A percentile compares a stretch with the other conserved stretches of the same genome.
Conservation (phyloP, 2,888 invertebrate species). For the Neoascia interrupta region DNA sequence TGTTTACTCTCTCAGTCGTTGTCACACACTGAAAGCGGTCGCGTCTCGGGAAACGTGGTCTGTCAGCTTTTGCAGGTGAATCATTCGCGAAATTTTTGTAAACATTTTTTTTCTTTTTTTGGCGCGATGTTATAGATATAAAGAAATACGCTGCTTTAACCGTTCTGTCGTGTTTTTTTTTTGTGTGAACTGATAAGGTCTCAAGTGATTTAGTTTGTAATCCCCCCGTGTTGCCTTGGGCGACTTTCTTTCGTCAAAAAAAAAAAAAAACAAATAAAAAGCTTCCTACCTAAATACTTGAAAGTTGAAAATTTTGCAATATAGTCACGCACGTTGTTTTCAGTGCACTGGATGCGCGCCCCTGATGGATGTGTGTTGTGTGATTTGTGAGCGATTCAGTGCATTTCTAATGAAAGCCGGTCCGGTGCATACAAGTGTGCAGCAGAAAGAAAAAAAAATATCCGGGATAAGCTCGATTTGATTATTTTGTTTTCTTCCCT, state of each 20-base stretch:
- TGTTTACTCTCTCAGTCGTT: constrained; percentile 47
- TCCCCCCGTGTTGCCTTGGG: background rate
- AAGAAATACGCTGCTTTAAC: background rate
- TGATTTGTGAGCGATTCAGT: constrained; percentile 32
- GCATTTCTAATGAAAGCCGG: constrained; percentile 50
- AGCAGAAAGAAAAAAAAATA: constrained; percentile 7
- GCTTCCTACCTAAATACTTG: constrained; percentile 21
- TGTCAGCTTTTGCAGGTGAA: constrained; percentile 24
- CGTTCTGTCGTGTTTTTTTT: too few species aligned
- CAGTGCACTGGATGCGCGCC: constrained; percentile 13
- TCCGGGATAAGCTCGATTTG: constrained; percentile 18
- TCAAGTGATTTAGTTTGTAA: constrained; percentile 4
- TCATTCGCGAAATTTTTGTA: constrained; percentile 26
- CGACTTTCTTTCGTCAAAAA: constrained; percentile 24
- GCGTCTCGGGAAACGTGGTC: constrained; percentile 14
- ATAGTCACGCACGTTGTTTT: constrained; percentile 35
- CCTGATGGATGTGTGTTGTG: constrained; percentile 25
- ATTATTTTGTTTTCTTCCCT: background rate
- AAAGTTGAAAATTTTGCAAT: constrained; percentile 30
- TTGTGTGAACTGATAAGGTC: constrained; percentile 41
- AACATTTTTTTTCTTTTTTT: background rate
- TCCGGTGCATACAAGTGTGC: too few species aligned
- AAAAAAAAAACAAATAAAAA: too few species aligned
- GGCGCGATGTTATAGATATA: background rate
- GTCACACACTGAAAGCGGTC: constrained; percentile 34